Evolutionary conservation across 2,797 vertebrate species (phyloP).

Genomic region (Sebastiscus albofasciatus): DNA sequence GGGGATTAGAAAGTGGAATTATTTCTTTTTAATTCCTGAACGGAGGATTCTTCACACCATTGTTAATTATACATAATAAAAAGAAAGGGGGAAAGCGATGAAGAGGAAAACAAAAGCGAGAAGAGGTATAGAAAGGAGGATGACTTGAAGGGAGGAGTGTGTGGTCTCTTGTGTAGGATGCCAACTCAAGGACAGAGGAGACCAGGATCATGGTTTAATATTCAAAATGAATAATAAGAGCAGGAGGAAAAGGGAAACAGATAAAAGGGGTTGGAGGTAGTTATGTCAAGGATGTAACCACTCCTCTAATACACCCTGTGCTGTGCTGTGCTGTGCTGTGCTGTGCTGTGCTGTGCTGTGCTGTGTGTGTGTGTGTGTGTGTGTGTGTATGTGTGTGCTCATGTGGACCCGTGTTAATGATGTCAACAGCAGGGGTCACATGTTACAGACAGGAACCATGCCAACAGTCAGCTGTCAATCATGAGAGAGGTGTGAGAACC

Average conservation of each 20-base stretch:
- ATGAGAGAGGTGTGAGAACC: conserved; percentile 49
- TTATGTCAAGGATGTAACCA: conserved; percentile 63
- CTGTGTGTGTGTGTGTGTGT: conserved; percentile 32
- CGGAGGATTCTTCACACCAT: conserved; percentile 72
- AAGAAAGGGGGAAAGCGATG: conserved; percentile 45
- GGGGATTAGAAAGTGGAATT: conserved; percentile 83
- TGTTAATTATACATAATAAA: conserved; percentile 80
- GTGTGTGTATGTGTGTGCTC: conserved; percentile 28
- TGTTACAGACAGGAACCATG: conserved; percentile 70
- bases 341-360: conserved; percentile 15
- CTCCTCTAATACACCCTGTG: conserved; percentile 28
- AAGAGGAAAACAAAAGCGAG: conserved; percentile 56
- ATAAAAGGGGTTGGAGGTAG: conserved; percentile 72
- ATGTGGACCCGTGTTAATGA: conserved; percentile 69
- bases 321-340: too few relatives aligned
- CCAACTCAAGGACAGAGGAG: conserved; percentile 79
- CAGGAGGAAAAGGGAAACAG: conserved; percentile 50
- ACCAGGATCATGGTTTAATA: conserved; percentile 69
- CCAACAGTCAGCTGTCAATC: conserved; percentile 78
- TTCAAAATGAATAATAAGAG: conserved; percentile 78
- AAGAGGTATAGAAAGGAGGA: conserved; percentile 42
- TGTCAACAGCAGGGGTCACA: conserved; percentile 78
- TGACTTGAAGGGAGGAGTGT: conserved; percentile 45
- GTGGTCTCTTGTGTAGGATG: conserved; percentile 66
- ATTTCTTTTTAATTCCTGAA: conserved; percentile 86